A percentile compares a stretch with the other conserved stretches of the same genome.
These are phyloP conservation scores for Drosophila percnosoma DNA, from an alignment of 2,888 invertebrate genomes.

Conservation along the genomic window DNA sequence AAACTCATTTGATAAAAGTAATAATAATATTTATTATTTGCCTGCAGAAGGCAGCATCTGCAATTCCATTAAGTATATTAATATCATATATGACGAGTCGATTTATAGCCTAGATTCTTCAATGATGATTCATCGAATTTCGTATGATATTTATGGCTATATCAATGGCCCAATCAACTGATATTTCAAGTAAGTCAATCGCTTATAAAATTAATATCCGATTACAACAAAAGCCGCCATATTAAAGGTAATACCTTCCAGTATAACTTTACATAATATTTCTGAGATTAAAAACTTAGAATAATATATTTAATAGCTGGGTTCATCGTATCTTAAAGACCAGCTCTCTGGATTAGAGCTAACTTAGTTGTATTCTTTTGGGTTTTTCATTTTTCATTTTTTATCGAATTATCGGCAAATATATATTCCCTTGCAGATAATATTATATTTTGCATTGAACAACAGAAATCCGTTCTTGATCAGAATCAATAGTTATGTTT, in stretches of 20 bases:
- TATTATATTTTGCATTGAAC: neutral
- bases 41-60: neutral
- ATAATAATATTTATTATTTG: neutral
- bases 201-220: too few species aligned
- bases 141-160: neutral
- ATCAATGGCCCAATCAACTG: neutral
- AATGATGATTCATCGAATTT: neutral
- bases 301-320: neutral
- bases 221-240: neutral
- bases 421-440: neutral
- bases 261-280: neutral
- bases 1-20: neutral
- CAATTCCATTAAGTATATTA: neutral
- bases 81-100: neutral
- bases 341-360: neutral
- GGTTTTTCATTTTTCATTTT: fast-evolving
- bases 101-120: too few species aligned
- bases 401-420: neutral
- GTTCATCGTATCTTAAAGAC: neutral
- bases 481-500: too few species aligned
- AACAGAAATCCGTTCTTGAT: neutral
- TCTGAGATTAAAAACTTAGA: too few species aligned
- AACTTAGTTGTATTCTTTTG: neutral
- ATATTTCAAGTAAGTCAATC: neutral
- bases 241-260: neutral